Evolutionary conservation across 2,113 vertebrate species (phyloP).

Genomic region (Oophaga pumilio): DNA sequence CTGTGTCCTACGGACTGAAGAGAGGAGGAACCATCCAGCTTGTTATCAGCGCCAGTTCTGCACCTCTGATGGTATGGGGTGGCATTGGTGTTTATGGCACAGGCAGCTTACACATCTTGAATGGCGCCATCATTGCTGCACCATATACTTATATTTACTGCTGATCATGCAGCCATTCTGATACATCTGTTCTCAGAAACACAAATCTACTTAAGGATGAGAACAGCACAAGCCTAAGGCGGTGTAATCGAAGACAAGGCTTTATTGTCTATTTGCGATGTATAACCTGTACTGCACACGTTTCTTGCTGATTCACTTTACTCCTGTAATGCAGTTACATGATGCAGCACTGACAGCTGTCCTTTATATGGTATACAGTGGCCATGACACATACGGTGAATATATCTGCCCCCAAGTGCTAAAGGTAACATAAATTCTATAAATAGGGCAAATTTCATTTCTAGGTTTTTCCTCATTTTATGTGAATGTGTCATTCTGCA

Average conservation of each 20-base stretch:
- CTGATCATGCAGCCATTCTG: not conserved
- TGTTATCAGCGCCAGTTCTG: too few relatives aligned
- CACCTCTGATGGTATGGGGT: too few relatives aligned
- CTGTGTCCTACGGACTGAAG: too few relatives aligned
- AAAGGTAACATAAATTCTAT: not conserved
- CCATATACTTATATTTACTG: not conserved
- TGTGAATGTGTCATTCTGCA: not conserved
- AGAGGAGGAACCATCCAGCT: too few relatives aligned
- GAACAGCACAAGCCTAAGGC: conserved; percentile 51
- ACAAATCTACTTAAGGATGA: conserved; percentile 37
- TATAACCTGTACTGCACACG: not conserved
- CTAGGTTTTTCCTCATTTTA: not conserved
- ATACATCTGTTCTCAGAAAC: not conserved
- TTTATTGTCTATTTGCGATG: conserved; percentile 3
- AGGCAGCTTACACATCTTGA: too few relatives aligned
- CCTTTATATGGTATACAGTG: not conserved
- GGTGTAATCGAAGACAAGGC: not conserved
- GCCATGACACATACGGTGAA: not conserved
- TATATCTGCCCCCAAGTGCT: not conserved
- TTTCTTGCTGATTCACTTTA: not conserved
- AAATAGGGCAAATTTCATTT: not conserved
- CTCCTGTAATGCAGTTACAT: conserved; percentile 10
- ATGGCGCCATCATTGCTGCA: too few relatives aligned
- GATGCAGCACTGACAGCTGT: not conserved
- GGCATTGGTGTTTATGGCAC: too few relatives aligned